A percentile compares a stretch with the other conserved stretches of the same genome.
Conservation (phyloP, 1,140 invertebrate genomes). For the Ips nitidus region DNA sequence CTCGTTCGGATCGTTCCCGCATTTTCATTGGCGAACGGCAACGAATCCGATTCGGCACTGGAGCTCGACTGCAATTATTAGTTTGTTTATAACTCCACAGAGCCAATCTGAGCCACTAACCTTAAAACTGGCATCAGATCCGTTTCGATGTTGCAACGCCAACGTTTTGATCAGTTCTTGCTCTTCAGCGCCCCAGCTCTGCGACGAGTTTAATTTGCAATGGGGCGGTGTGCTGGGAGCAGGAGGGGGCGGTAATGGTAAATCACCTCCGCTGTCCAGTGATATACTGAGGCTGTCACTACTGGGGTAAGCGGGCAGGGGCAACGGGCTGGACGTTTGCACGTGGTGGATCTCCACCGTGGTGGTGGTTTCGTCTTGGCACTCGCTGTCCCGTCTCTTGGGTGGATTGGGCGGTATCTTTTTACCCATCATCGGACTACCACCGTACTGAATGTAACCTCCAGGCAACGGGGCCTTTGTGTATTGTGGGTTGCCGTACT, state of each 20-base stretch:
- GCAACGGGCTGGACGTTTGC: slow-evolving; percentile 58
- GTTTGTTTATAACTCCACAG: background rate
- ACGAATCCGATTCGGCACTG: slow-evolving; percentile 93
- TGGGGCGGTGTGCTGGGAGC: slow-evolving; percentile 57
- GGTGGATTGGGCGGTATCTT: slow-evolving; percentile 85
- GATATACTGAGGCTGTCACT: slow-evolving; percentile 61
- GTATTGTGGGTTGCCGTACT: slow-evolving; percentile 48
- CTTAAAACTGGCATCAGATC: slow-evolving; percentile 85
- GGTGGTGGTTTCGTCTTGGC: slow-evolving; percentile 52
- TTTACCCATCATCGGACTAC: slow-evolving; percentile 65
- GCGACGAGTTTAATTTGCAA: slow-evolving; percentile 56
- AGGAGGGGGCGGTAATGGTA: slow-evolving; percentile 61
- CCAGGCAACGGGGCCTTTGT: slow-evolving; percentile 55
- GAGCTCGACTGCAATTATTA: slow-evolving; percentile 78
- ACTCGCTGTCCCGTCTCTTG: slow-evolving; percentile 60
- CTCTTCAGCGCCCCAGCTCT: slow-evolving; percentile 62
- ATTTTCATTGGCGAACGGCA: slow-evolving; percentile 98
- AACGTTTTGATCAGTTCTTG: slow-evolving; percentile 64
- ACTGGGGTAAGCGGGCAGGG: slow-evolving; percentile 62
- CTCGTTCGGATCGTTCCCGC: slow-evolving; percentile 94
- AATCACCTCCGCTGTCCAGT: slow-evolving; percentile 58
- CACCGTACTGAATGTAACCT: slow-evolving; percentile 54
- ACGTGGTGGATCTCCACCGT: slow-evolving; percentile 66
- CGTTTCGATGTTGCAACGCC: slow-evolving; percentile 71
- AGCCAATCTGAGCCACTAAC: slow-evolving; percentile 51